Evolutionary conservation across 2,888 invertebrate species (phyloP).

Genomic region (Noctua janthe): DNA sequence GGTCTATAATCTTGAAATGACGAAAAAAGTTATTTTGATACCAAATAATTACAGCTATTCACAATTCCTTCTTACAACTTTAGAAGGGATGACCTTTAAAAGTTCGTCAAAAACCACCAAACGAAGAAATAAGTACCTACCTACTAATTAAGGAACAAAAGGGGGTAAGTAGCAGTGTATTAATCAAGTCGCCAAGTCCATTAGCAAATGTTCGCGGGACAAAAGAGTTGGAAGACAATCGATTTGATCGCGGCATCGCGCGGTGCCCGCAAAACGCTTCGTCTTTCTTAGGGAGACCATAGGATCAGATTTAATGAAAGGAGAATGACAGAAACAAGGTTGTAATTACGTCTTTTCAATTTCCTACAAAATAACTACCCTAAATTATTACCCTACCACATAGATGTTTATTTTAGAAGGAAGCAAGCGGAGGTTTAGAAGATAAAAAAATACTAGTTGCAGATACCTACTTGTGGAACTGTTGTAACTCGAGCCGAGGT

Average conservation of each 20-base stretch:
- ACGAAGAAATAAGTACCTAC: conserved; percentile 14
- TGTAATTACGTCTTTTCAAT: no score
- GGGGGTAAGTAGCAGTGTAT: conserved; percentile 62
- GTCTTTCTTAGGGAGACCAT: conserved; percentile 55
- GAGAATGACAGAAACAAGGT: background rate
- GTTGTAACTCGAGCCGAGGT: no score
- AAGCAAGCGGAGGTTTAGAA: no score
- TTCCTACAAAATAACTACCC: no score
- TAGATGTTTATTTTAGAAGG: no score
- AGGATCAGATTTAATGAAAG: background rate
- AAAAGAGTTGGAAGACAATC: conserved; percentile 70
- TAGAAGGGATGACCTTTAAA: background rate
- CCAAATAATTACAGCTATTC: background rate
- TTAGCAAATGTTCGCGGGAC: conserved; percentile 68
- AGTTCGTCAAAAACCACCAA: background rate
- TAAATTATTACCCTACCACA: no score
- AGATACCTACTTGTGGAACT: no score
- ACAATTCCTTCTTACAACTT: background rate
- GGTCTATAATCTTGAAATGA: background rate
- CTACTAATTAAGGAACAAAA: conserved; percentile 63
- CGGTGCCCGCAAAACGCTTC: conserved; percentile 65
- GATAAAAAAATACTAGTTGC: no score
- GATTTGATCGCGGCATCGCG: conserved; percentile 61
- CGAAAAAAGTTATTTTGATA: background rate
- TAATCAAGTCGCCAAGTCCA: conserved; percentile 70